Base-by-base conservation (phyloP, 1,140 invertebrate genomes). In the Drosophila baimaii region DNA sequence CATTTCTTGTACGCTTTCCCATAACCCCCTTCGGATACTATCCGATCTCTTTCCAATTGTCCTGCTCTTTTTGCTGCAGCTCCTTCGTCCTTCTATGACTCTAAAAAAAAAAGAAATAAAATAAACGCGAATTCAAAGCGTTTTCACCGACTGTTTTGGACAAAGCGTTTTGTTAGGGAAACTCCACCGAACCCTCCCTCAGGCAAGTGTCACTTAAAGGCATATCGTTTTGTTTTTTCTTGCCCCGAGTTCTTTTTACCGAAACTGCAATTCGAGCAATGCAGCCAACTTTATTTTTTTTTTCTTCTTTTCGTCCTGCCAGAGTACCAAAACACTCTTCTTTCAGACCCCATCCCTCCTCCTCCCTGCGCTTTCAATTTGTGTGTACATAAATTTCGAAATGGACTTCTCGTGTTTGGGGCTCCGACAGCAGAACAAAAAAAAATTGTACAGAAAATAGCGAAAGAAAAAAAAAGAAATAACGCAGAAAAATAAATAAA, bases 381-480 rank as follows among this genome's bases (percentile, higher is more conserved):
- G 85, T 88, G 84, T 88, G 84, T 84, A 88, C 80, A 88, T 88
- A 88, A 88, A 88, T 89, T 89, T 84, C 80, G 80, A 78, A 88
- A 88, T 88, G 84, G 84, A 88, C 83, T 88, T 88, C 79, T 88
- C 83, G 77, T 88, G 83, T 88, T 89, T 65, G 59, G 61, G 57
- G 46, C 57, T 52, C 71, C 64, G 66, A 78, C 79, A 72, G 52
- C 27, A 77, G n/a, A n/a, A n/a, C n/a, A n/a, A n/a, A n/a, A n/a
- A n/a, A 75, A 43, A 46, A 69, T 76, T 57, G 64, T 69, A 37
- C 39, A 54, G 21, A 72, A 55, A 59, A 69, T 27, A 47, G 55
- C 31, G 19, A 55, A 33, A 29, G 19, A 55, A 39, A 61, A 47
- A 31, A 29, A 12, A 37, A 37, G 29, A 52, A 33, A 49, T 49